phyloP scores from a whole-genome alignment of 2,797 vertebrate species.

The Esox lucius region DNA sequence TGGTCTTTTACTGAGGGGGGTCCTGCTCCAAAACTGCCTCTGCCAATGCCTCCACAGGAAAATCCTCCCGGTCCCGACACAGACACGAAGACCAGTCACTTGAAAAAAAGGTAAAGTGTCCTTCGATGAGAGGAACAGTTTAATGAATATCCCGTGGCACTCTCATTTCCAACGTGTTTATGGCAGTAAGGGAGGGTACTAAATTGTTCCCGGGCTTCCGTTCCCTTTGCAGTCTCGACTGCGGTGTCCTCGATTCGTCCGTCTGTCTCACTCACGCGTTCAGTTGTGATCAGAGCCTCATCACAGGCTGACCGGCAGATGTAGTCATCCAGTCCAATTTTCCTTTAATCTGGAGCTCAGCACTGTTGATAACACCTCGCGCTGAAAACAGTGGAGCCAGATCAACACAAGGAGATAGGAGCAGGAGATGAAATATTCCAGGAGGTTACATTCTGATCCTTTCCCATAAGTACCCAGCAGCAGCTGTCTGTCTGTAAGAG shows the following conservation, averaged over 20 bases:
- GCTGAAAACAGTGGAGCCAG: constrained; percentile 45
- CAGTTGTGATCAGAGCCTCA: constrained; percentile 42
- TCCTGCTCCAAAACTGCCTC: constrained; percentile 40
- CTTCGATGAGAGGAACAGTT: constrained; percentile 6
- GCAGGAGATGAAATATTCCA: constrained; percentile 45
- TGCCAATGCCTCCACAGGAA: constrained; percentile 11
- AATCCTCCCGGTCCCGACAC: constrained; percentile 16
- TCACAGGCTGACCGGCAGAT: constrained; percentile 46
- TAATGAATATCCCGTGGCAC: constrained; percentile 18
- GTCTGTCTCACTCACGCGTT: constrained; percentile 33
- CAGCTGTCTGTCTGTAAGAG: constrained; percentile 48
- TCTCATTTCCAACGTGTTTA: no score
- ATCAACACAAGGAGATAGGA: constrained; percentile 36
- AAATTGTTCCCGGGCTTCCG: no score
- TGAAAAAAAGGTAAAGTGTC: constrained; percentile 13
- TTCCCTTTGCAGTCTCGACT: constrained; percentile 8
- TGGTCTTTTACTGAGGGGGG: constrained; percentile 37
- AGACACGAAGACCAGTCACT: background rate
- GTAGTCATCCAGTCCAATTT: constrained; percentile 52
- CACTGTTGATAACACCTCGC: constrained; percentile 52
- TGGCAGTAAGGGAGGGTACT: no score
- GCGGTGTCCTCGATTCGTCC: constrained; percentile 43
- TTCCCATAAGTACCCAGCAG: constrained; percentile 29
- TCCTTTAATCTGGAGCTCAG: constrained; percentile 56
- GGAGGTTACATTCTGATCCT: constrained; percentile 48